These are phyloP conservation scores for Uloborus diversus DNA, from an alignment of 1,140 invertebrate genomes.

Conservation along the genomic window DNA sequence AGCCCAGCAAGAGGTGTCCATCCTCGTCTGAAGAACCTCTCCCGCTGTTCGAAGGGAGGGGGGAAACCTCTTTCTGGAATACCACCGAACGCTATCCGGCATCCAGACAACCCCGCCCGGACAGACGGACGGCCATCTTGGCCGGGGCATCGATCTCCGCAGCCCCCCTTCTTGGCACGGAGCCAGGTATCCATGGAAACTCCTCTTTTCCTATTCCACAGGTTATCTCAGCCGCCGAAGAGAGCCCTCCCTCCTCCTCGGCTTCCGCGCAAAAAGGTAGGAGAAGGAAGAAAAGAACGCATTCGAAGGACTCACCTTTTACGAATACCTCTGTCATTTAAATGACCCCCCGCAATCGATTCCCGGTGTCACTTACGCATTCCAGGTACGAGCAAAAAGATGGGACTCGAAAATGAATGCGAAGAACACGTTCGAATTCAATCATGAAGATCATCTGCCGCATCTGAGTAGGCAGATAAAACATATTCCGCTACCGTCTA, in stretches of 20 bases:
- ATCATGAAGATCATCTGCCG: not conserved
- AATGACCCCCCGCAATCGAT: slow-evolving; percentile 29
- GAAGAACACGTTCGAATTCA: too few relatives aligned
- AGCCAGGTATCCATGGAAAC: slow-evolving; percentile 35
- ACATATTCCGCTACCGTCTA: too few relatives aligned
- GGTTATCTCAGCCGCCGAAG: slow-evolving; percentile 28
- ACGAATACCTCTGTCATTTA: slow-evolving; percentile 13
- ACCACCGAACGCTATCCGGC: not conserved
- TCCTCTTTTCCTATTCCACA: slow-evolving; percentile 50
- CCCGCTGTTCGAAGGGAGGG: too few relatives aligned
- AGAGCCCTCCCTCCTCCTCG: not conserved
- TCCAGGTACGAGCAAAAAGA: slow-evolving; percentile 7
- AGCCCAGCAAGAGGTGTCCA: too few relatives aligned
- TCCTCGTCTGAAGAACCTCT: too few relatives aligned
- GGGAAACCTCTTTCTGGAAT: not conserved
- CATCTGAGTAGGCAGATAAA: not conserved
- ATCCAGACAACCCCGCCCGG: not conserved
- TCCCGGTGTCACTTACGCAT: slow-evolving; percentile 34
- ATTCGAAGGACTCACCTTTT: not conserved
- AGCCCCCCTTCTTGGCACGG: slow-evolving; percentile 14
- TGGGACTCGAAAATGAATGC: not conserved
- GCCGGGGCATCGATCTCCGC: slow-evolving; percentile 36
- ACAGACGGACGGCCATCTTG: slow-evolving; percentile 18
- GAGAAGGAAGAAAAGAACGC: slow-evolving; percentile 1
- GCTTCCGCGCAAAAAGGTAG: not conserved